Evolutionary conservation across 2,888 invertebrate genomes (phyloP).

Genomic region (Cryptocephalus primarius): DNA sequence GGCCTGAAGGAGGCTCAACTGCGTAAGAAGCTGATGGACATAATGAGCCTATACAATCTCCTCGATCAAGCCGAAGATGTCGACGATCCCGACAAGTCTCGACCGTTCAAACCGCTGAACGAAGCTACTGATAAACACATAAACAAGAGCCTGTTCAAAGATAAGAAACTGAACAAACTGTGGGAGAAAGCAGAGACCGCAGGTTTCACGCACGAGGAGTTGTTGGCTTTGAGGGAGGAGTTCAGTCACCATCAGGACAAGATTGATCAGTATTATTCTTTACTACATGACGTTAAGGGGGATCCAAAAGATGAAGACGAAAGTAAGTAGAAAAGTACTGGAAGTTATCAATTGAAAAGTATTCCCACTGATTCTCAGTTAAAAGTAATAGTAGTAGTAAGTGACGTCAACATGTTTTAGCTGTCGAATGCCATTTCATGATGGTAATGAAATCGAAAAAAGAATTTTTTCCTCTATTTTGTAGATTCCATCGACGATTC

Average conservation of each 20-base stretch:
- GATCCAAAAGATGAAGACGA: conserved; percentile 48
- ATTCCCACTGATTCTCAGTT: too few relatives aligned
- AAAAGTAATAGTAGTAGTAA: too few relatives aligned
- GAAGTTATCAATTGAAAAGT: too few relatives aligned
- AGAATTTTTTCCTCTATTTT: conserved; percentile 6
- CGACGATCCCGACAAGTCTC: conserved; percentile 45
- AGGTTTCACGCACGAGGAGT: conserved; percentile 77
- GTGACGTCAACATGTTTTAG: too few relatives aligned
- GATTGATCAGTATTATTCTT: conserved; percentile 76
- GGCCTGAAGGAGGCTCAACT: conserved; percentile 74
- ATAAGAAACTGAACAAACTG: conserved; percentile 78
- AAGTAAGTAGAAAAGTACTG: conserved; percentile 42
- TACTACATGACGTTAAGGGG: conserved; percentile 58
- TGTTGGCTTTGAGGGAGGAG: conserved; percentile 75
- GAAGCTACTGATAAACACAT: conserved; percentile 48
- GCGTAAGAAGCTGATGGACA: conserved; percentile 66
- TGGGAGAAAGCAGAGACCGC: conserved; percentile 84
- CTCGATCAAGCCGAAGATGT: conserved; percentile 69
- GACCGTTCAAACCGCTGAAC: conserved; percentile 41
- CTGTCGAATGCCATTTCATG: too few relatives aligned
- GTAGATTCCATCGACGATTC: conserved; percentile 64
- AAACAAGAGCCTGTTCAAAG: conserved; percentile 72
- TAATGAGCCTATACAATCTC: conserved; percentile 73
- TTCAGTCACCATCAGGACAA: conserved; percentile 88
- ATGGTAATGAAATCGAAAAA: too few relatives aligned